Base-by-base conservation (phyloP, 2,888 invertebrate genomes). In the Agrotis segetum region DNA sequence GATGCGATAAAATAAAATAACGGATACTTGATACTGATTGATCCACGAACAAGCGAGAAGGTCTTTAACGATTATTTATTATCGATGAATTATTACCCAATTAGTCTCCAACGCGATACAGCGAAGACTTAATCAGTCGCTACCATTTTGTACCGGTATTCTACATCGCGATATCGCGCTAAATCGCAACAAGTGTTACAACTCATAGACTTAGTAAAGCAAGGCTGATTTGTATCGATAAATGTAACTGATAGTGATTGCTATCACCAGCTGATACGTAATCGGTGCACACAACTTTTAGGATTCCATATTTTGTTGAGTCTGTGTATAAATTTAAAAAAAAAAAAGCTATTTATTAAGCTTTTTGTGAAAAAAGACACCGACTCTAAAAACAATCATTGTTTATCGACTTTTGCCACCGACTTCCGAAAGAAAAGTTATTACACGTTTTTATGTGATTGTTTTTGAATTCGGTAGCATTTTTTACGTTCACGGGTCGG, bases 211-310 rank as follows among this genome's bases (percentile, higher is more conserved):
- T 81, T 76, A 74, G 67, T 79, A 76, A 83, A 87, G 84, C 81
- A 78, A 85, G 81, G 82, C 77, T 79, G 87, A 85, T 86, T 77
- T 77, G 66, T 83, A 77, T 87, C 79, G 81, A 85, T 81, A 84
- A 82, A 82, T 85, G 71, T 74, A 64, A 52, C 56, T 58, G 85
- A 85, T 85, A 87, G 71, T 60, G 81, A 79, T 87, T 71, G 66
- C 72, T 87, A 85, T 85, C 85, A 71, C 67, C 73, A 71, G 66
- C 78, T 77, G 73, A 82, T 70, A 84, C 73, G 84, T 77, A 83
- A 76, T 80, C 69, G 79, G 79, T 82, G 63, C 79, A 79, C 79
- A 56, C 61, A 81, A 75, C 79, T 77, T 79, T 73, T 67, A 83
- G 50, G 55, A 79, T 64, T 66, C 61, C 58, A 79, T 64, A 50